Evolutionary conservation across 2,113 vertebrate genomes (phyloP).

Genomic region (Psettodes erumei): DNA sequence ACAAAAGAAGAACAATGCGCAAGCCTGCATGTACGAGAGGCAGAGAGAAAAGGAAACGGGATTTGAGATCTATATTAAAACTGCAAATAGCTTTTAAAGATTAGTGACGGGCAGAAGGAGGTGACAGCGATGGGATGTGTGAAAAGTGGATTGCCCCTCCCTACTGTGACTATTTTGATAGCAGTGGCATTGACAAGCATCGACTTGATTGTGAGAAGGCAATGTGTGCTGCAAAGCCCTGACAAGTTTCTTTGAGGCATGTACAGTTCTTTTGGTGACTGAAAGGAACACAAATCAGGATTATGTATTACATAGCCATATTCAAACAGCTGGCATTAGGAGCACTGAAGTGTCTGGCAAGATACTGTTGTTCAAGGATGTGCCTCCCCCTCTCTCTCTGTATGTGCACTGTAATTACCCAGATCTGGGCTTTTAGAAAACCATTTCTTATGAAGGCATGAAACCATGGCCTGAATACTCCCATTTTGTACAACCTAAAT

Average conservation of each 20-base stretch:
- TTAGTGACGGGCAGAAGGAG: constrained; percentile 79
- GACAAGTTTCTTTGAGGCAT: constrained; percentile 79
- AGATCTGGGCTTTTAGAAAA: constrained; percentile 63
- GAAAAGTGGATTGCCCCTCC: constrained; percentile 77
- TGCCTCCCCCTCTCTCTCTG: constrained; percentile 39
- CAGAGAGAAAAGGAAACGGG: constrained; percentile 69
- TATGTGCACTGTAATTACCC: constrained; percentile 65
- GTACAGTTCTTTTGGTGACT: constrained; percentile 73
- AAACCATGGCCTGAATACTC: constrained; percentile 35
- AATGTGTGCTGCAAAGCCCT: constrained; percentile 70
- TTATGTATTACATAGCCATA: constrained; percentile 79
- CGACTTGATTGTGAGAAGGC: constrained; percentile 73
- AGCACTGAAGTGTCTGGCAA: constrained; percentile 69
- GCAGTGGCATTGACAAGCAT: constrained; percentile 75
- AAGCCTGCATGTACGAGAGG: constrained; percentile 31
- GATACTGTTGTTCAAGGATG: constrained; percentile 63
- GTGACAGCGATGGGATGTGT: constrained; percentile 77
- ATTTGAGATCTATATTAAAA: constrained; percentile 86
- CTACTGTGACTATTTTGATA: constrained; percentile 79
- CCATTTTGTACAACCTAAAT: constrained; percentile 23
- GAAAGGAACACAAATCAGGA: constrained; percentile 79
- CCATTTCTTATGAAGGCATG: constrained; percentile 46
- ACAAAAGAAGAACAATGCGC: constrained; percentile 73
- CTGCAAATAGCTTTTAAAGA: constrained; percentile 84
- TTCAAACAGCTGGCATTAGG: constrained; percentile 75